Conservation (phyloP, 2,797 vertebrate species). For the Gobio occitaniae region DNA sequence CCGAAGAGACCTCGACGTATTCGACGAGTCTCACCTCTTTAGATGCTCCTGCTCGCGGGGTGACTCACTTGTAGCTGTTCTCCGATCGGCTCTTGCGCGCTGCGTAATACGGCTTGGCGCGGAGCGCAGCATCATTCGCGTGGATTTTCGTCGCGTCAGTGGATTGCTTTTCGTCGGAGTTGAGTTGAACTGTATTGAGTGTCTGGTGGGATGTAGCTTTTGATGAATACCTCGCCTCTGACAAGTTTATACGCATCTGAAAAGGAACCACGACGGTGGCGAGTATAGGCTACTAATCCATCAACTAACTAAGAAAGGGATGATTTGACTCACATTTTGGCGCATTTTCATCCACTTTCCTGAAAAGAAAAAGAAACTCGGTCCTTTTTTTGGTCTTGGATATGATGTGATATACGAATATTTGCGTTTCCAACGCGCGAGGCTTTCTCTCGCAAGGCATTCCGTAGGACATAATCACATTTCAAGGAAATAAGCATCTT, state of each 20-base stretch:
- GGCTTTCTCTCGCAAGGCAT: constrained; percentile 44
- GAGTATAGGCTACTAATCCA: not conserved
- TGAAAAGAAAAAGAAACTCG: constrained; percentile 49
- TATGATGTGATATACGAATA: constrained; percentile 44
- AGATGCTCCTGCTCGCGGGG: not conserved
- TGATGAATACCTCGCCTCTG: constrained; percentile 60
- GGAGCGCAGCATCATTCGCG: constrained; percentile 53
- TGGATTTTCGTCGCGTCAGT: constrained; percentile 65
- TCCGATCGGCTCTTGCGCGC: constrained; percentile 41
- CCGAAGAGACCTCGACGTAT: constrained; percentile 12
- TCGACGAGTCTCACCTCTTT: constrained; percentile 8
- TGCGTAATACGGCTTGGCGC: constrained; percentile 55
- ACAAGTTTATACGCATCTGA: constrained; percentile 28
- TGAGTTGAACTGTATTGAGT: constrained; percentile 61
- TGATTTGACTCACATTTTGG: constrained; percentile 20
- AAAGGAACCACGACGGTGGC: constrained; percentile 50
- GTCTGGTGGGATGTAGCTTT: constrained; percentile 64
- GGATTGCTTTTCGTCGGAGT: constrained; percentile 64
- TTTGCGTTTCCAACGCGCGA: constrained; percentile 34
- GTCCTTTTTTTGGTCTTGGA: constrained; percentile 4
- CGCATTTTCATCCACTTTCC: constrained; percentile 52
- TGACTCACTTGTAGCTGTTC: constrained; percentile 48
- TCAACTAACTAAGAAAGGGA: not conserved
- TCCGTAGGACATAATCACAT: constrained; percentile 54
- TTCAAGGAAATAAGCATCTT: constrained; percentile 72